phyloP scores from a whole-genome alignment of 2,113 vertebrate species.

The Microcebus lehilahytsara region DNA sequence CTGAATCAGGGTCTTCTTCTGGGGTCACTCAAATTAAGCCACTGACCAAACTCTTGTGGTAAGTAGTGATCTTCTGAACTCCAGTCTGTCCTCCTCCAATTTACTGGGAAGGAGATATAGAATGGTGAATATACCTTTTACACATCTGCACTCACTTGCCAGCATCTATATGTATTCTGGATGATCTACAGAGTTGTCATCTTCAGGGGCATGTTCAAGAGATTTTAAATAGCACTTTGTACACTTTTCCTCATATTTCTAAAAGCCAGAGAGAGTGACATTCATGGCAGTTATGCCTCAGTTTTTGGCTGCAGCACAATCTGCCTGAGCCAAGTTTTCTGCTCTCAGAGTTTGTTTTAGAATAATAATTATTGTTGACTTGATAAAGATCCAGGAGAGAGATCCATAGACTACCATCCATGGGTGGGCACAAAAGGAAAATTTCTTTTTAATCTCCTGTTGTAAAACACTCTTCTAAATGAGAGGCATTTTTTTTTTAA shows the following conservation, averaged over 20 bases:
- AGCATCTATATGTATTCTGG: background rate
- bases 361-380: slow-evolving; percentile 62
- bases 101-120: background rate
- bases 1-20: background rate
- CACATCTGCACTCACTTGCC: background rate
- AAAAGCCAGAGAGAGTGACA: background rate
- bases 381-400: slow-evolving; percentile 22
- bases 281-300: background rate
- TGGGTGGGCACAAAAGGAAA: background rate
- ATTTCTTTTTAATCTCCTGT: background rate
- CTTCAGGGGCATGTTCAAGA: background rate
- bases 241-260: background rate
- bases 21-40: background rate
- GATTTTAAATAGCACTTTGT: background rate
- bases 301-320: background rate
- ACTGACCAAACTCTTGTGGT: background rate
- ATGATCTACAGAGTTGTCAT: background rate
- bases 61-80: background rate
- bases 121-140: background rate
- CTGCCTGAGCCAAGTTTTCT: slow-evolving; percentile 11
- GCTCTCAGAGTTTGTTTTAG: slow-evolving; percentile 55
- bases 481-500: background rate
- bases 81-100: background rate
- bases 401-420: background rate
- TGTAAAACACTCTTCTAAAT: background rate